Base-by-base conservation (phyloP, 1,140 invertebrate species). In the Hirudo medicinalis region DNA sequence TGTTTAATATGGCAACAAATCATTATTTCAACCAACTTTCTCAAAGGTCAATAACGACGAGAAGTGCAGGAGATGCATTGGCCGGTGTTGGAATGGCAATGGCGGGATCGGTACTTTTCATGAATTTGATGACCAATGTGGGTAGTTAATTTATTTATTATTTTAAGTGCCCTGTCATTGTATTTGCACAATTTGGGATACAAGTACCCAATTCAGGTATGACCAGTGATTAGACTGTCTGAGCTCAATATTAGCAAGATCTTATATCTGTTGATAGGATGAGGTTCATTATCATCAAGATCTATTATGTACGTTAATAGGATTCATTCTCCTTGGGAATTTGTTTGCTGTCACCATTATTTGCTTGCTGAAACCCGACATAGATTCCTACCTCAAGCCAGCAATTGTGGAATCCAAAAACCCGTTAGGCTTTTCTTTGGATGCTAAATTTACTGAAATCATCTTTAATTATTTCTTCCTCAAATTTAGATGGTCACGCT, bases 51-150 rank as follows among this genome's bases (percentile, higher is more conserved):
- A 72, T 80, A 22, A 36, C 77, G 13, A 78, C 76, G 13, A 76
- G 75, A 29, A 67, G 70, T 0, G 4, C 78, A 0, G 79, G 79
- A 9, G 74, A 78, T 0, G 72, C 76, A 63, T 20, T 78, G n/a
- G 63, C 79, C 0, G 79, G 79, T 0, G 54, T 70, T 17, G 79
- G 79, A 17, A 79, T 80, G 76, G 75, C 78, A 4, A 57, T 80
- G 3, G 70, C 75, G 0, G 79, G 78, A 69, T 75, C 78, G 19
- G 69, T 70, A 54, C 36, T 8, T 32, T 68, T 13, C 8, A n/a
- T n/a, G n/a, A n/a, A n/a, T n/a, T n/a, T n/a, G n/a, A n/a, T n/a
- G n/a, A n/a, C n/a, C n/a, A n/a, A n/a, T n/a, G n/a, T n/a, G n/a
- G n/a, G n/a, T n/a, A n/a, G n/a, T n/a, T 68, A 27, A 9, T 70